phyloP scores from a whole-genome alignment of 1,140 invertebrate species.

The Plutomurus gul region DNA sequence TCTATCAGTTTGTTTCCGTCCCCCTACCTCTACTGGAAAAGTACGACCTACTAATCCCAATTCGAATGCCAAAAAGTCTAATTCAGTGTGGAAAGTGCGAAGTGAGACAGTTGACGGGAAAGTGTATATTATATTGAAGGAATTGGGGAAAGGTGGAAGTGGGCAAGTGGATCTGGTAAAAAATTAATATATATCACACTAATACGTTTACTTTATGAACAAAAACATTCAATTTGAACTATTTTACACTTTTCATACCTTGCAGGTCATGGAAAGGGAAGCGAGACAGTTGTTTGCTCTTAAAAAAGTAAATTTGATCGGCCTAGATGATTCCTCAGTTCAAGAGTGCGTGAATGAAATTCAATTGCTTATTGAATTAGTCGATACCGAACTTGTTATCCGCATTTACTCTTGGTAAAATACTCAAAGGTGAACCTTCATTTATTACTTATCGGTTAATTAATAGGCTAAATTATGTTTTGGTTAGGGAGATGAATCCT shows the following conservation, averaged over 20 bases:
- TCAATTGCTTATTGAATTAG: constrained; percentile 77
- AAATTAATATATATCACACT: background rate
- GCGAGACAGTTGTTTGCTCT: constrained; percentile 60
- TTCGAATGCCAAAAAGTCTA: background rate
- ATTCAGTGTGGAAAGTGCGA: constrained; percentile 39
- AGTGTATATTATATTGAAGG: constrained; percentile 57
- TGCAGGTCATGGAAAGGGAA: constrained; percentile 60
- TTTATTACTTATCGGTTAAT: background rate
- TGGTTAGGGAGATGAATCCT: constrained; percentile 61
- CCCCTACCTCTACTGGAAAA: background rate
- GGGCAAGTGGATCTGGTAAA: constrained; percentile 64
- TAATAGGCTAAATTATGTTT: constrained; percentile 40
- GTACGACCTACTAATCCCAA: background rate
- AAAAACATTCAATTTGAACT: background rate
- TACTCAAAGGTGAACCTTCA: constrained; percentile 47
- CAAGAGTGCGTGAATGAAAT: constrained; percentile 91
- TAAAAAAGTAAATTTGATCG: constrained; percentile 71
- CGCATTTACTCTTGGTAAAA: constrained; percentile 86
- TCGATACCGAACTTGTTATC: constrained; percentile 80
- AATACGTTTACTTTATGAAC: background rate
- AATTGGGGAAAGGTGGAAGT: constrained; percentile 67
- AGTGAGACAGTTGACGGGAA: constrained; percentile 57
- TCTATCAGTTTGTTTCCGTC: background rate
- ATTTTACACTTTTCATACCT: constrained; percentile 44
- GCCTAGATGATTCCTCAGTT: constrained; percentile 70